These are phyloP conservation scores for Odontothrips loti DNA, from an alignment of 2,888 invertebrate species.

Conservation along the genomic window DNA sequence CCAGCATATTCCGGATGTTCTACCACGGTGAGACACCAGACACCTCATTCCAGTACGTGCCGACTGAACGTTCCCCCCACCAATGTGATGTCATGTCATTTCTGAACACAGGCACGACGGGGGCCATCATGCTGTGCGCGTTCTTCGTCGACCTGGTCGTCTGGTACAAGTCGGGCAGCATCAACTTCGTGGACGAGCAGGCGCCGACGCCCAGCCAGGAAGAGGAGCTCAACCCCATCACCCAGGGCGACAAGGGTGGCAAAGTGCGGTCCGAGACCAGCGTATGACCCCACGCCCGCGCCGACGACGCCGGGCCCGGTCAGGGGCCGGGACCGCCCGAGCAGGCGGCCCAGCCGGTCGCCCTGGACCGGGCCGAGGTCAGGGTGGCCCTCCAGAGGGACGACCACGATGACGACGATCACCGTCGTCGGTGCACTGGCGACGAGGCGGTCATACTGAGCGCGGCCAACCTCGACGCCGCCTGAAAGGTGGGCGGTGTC, in stretches of 20 bases:
- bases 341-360: neutral
- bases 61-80: neutral
- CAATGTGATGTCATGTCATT: conserved; percentile 33
- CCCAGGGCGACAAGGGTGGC: conserved; percentile 34
- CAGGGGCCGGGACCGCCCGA: neutral
- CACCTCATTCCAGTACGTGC: conserved; percentile 41
- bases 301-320: neutral
- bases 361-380: neutral
- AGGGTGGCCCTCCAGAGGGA: neutral
- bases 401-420: neutral
- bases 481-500: neutral
- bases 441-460: neutral
- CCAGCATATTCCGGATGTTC: conserved; percentile 73
- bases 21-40: conserved; percentile 64
- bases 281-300: conserved; percentile 2
- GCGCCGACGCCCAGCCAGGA: conserved; percentile 48
- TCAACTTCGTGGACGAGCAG: conserved; percentile 61
- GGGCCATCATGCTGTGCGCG: conserved; percentile 77
- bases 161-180: conserved; percentile 83
- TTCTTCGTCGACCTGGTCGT: conserved; percentile 85
- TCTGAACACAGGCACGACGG: conserved; percentile 67
- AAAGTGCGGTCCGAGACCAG: conserved; percentile 14
- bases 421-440: neutral
- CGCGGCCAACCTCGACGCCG: neutral
- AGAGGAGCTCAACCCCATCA: conserved; percentile 49